Conservation (phyloP, 1,140 invertebrate species). For the Asobara japonica region DNA sequence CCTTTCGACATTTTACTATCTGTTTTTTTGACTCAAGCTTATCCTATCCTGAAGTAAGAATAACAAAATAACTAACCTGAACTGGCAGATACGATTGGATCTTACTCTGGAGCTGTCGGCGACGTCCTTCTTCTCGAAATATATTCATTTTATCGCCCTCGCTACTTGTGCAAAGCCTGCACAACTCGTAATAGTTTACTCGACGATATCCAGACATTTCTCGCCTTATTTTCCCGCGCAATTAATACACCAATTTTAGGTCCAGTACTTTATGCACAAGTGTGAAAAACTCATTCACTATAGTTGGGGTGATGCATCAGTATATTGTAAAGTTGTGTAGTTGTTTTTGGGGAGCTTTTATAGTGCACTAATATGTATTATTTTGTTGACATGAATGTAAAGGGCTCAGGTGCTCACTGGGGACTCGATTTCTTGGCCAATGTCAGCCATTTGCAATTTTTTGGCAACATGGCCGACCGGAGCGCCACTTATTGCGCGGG, state of each 20-base stretch:
- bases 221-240: constrained; percentile 48
- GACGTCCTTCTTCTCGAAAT: constrained; percentile 73
- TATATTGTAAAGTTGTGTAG: constrained; percentile 32
- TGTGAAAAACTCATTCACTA: constrained; percentile 11
- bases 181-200: constrained; percentile 78
- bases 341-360: constrained; percentile 22
- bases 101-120: constrained; percentile 72
- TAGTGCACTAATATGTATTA: constrained; percentile 34
- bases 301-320: constrained; percentile 22
- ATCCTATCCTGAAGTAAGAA: neutral
- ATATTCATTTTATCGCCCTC: constrained; percentile 74
- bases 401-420: constrained; percentile 1
- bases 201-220: constrained; percentile 73
- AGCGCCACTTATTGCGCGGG: neutral
- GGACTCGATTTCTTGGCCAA: constrained; percentile 11
- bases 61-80: constrained; percentile 61
- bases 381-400: constrained; percentile 44
- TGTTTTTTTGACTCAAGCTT: neutral
- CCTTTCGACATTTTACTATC: too few relatives aligned
- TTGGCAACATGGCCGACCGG: neutral
- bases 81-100: constrained; percentile 73
- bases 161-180: constrained; percentile 74
- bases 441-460: constrained; percentile 46
- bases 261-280: constrained; percentile 20
- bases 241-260: constrained; percentile 18